phyloP scores from a whole-genome alignment of 1,140 invertebrate genomes.

The Bilobella aurantiaca region DNA sequence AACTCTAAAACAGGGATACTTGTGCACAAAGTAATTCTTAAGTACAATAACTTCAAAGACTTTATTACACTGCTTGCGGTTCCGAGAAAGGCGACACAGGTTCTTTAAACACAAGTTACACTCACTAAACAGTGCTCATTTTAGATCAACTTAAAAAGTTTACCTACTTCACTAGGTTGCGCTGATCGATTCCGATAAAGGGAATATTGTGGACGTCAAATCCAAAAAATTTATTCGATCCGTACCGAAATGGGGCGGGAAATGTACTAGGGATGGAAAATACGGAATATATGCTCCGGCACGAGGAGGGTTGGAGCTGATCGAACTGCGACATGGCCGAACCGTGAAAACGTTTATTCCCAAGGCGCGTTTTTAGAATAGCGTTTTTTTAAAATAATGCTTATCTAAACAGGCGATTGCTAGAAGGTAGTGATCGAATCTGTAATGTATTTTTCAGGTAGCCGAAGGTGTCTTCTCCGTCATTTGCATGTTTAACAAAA shows the following conservation, averaged over 20 bases:
- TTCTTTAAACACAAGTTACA: constrained; percentile 35
- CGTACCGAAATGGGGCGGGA: constrained; percentile 72
- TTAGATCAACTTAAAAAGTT: neutral
- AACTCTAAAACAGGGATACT: constrained; percentile 69
- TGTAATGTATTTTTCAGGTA: constrained; percentile 45
- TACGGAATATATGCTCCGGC: constrained; percentile 84
- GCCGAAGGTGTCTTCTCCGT: constrained; percentile 96
- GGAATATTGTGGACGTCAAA: constrained; percentile 70
- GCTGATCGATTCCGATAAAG: constrained; percentile 80
- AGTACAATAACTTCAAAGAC: constrained; percentile 48
- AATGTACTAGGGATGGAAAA: constrained; percentile 74
- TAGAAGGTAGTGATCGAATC: too few relatives aligned
- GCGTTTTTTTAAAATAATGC: neutral
- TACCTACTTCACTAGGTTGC: constrained; percentile 50
- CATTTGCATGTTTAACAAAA: constrained; percentile 79
- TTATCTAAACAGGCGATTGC: too few relatives aligned
- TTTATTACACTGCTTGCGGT: constrained; percentile 23
- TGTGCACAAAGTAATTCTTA: constrained; percentile 62
- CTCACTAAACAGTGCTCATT: too few relatives aligned
- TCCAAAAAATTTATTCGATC: constrained; percentile 63
- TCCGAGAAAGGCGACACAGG: constrained; percentile 30
- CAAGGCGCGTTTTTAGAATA: constrained; percentile 42
- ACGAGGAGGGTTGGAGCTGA: constrained; percentile 80
- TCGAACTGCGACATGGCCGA: constrained; percentile 73
- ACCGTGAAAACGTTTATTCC: constrained; percentile 72